Evolutionary conservation across 2,797 vertebrate species (phyloP).

Genomic region (Smutsia temminckii): DNA sequence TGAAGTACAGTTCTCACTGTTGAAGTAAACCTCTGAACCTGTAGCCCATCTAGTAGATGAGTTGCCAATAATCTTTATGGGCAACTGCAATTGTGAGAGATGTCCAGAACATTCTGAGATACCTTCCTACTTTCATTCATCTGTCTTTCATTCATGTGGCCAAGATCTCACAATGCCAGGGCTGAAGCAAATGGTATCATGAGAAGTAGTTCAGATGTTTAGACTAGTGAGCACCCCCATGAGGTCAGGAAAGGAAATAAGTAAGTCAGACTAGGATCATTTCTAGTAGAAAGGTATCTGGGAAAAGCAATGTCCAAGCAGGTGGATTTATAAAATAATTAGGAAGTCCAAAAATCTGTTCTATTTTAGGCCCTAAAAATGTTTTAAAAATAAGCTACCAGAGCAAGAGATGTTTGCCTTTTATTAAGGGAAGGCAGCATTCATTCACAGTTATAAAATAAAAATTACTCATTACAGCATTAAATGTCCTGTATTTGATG

Average conservation of each 20-base stretch:
- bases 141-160: background rate
- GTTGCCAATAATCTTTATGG: background rate
- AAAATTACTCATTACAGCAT: background rate
- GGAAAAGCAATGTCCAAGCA: background rate
- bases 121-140: background rate
- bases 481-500: background rate
- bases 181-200: background rate
- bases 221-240: background rate
- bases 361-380: background rate
- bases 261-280: background rate
- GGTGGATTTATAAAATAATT: constrained; percentile 26
- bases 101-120: too few species aligned
- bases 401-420: background rate
- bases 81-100: background rate
- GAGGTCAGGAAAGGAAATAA: background rate
- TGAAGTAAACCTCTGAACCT: background rate
- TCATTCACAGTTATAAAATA: constrained; percentile 30
- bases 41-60: background rate
- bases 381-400: background rate
- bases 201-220: background rate
- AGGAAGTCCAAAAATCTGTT: background rate
- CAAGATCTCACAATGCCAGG: background rate
- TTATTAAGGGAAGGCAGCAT: background rate
- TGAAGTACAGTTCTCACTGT: background rate
- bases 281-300: background rate